These are phyloP conservation scores for Dascyllus trimaculatus DNA, from an alignment of 2,113 vertebrate genomes.

Conservation along the genomic window DNA sequence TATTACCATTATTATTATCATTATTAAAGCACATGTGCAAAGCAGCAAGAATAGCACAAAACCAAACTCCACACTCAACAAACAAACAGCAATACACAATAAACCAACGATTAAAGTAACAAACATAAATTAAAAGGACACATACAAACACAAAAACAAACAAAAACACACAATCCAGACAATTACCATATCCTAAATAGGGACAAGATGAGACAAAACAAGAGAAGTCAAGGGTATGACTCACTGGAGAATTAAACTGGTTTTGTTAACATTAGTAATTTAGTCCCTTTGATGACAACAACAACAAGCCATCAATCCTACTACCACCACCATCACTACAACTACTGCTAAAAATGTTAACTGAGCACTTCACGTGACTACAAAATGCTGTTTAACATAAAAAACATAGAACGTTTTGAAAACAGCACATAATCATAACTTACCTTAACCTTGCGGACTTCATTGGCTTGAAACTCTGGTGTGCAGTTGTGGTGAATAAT, in stretches of 20 bases:
- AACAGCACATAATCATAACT: slow-evolving; percentile 1
- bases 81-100: not conserved
- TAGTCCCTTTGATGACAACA: not conserved
- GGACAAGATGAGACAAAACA: slow-evolving; percentile 27
- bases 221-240: not conserved
- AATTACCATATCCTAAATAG: slow-evolving; percentile 49
- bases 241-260: not conserved
- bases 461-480: slow-evolving; percentile 94
- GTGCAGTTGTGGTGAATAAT: slow-evolving; percentile 97
- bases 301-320: no score
- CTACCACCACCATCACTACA: no score
- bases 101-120: not conserved
- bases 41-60: slow-evolving; percentile 1
- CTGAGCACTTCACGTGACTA: no score
- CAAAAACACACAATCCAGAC: not conserved
- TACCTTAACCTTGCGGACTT: slow-evolving; percentile 95
- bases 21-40: not conserved
- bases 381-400: not conserved
- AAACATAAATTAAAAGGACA: not conserved
- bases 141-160: not conserved
- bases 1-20: not conserved
- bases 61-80: slow-evolving; percentile 15
- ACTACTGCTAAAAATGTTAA: not conserved
- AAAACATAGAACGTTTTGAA: not conserved
- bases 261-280: not conserved